phyloP scores from a whole-genome alignment of 2,797 vertebrate genomes.

The Sparidentex hasta region DNA sequence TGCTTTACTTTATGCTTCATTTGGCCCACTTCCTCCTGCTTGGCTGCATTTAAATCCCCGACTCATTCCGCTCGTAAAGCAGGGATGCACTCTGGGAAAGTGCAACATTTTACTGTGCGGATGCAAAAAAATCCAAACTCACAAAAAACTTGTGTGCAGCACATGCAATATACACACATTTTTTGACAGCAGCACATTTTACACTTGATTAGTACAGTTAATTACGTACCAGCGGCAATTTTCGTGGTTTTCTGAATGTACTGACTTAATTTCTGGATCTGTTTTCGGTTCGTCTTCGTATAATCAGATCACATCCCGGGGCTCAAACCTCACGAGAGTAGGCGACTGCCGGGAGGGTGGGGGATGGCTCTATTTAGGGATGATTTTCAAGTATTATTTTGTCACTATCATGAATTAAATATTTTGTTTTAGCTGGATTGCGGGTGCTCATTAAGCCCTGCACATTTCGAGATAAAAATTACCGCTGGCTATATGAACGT shows the following conservation, averaged over 20 bases:
- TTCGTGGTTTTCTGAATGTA: conserved; percentile 14
- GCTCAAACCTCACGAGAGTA: conserved; percentile 45
- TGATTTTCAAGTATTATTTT: conserved; percentile 69
- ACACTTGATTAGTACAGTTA: conserved; percentile 27
- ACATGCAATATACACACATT: background rate
- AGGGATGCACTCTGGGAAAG: background rate
- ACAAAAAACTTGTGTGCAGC: background rate
- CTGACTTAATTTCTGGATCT: conserved; percentile 27
- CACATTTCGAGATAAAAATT: conserved; percentile 67
- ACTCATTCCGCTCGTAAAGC: conserved; percentile 36
- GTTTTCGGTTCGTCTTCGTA: conserved; percentile 4
- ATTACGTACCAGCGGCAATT: conserved; percentile 18
- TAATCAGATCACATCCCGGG: conserved; percentile 38
- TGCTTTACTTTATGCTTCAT: conserved; percentile 33
- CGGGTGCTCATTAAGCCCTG: conserved; percentile 62
- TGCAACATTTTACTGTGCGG: conserved; percentile 6
- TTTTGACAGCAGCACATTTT: conserved; percentile 5
- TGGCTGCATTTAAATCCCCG: conserved; percentile 17
- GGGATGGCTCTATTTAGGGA: conserved; percentile 47
- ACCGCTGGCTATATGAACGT: conserved; percentile 76
- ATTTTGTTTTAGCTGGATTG: conserved; percentile 71
- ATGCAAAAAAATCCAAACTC: conserved; percentile 4
- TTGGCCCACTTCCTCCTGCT: conserved; percentile 15
- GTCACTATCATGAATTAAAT: conserved; percentile 77
- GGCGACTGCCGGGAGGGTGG: conserved; percentile 5